Evolutionary conservation across 1,140 invertebrate genomes (phyloP), one percentile per base, ranked within the genome.

Genomic region (Drosophila ogumai): DNA sequence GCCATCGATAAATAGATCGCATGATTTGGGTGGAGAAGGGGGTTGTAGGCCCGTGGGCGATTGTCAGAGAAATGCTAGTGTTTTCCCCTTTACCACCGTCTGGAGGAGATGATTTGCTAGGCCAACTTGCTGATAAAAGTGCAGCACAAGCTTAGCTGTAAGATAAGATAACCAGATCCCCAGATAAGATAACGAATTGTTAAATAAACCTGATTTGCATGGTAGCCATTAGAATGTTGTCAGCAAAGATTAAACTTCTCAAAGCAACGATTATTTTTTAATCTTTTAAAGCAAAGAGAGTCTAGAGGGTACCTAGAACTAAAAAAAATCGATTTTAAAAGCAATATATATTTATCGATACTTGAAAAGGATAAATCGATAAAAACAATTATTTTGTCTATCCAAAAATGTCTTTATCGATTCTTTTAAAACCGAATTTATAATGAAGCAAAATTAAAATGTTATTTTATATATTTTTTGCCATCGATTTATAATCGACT

Each of bases 1-100:
- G 68, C 50, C 50, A 34, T 28, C 34, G 49, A 57, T 57, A 72
- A 71, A 47, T 28, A 50, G 38, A 67, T 38, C 34, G 32, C n/a
- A 3, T n/a, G 40, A 28, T 4, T 6, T 9, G 12, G 13, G 1
- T 15, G 31, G 17, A 46, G 15, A 25, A 5, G n/a, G 22, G 25
- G 25, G 25, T 28, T 28, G 2, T 22, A 28, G 34, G 32, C 66
- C 67, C 41, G 67, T 73, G 69, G 69, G 69, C 69, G 67, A 36
- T 19, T 25, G n/a, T 32, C 31, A 13, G 50, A 28, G 25, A 28
- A 6, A 1, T 28, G 25, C 25, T 5, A 28, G 25, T 5, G 25
- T 8, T 17, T 25, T 28, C 61, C 50, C 61, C 34, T n/a, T 19
- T 12, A 12, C 52, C 17, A 28, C 52, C 17, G 17, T 3, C 7